Base-by-base conservation (phyloP, 2,888 invertebrate species). In the Melolontha melolontha region DNA sequence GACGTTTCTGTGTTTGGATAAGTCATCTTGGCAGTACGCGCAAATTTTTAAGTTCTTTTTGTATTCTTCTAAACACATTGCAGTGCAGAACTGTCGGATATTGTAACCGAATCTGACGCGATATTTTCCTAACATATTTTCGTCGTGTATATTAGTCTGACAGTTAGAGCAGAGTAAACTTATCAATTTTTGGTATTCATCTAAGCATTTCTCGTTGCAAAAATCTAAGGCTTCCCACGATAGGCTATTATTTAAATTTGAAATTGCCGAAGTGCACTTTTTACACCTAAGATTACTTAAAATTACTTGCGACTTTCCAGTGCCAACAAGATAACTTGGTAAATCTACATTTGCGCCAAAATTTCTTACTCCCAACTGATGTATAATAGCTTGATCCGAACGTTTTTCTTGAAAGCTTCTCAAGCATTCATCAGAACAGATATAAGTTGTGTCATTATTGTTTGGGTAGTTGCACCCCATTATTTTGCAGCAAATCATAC, bases 211-310 rank as follows among this genome's bases (percentile, higher is more conserved):
- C 81, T 96, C 95, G 72, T 93, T 92, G 79, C 97, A 97, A 80
- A 94, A 97, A 80, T 96, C 95, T 92, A 96, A 93, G 0, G 95
- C 94, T 83, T 96, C 95, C 97, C 96, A 97, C 0, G 91, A 89
- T 1, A 66, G 29, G 5, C 42, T 44, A 42, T 29, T 55, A 8
- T 66, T 47, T 14, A 68, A 52, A 0, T 47, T 42, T 57, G 63
- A 55, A 17, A 74, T 67, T 41, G 85, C 78, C 69, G 78, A 76
- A 2, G 79, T 76, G 78, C 92, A 92, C 66, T 88, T 86, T n/a
- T 27, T 51, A 10, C 66, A 66, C 6, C 6, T 34, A 34, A 34
- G 2, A 34, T 8, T 34, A 6, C n/a, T n/a, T n/a, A 8, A 2
- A 10, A 8, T 10, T 10, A 34, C 5, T 34, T 34, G 1, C 6